Conservation (phyloP, 2,888 invertebrate genomes). For the Carterocephalus palaemon region DNA sequence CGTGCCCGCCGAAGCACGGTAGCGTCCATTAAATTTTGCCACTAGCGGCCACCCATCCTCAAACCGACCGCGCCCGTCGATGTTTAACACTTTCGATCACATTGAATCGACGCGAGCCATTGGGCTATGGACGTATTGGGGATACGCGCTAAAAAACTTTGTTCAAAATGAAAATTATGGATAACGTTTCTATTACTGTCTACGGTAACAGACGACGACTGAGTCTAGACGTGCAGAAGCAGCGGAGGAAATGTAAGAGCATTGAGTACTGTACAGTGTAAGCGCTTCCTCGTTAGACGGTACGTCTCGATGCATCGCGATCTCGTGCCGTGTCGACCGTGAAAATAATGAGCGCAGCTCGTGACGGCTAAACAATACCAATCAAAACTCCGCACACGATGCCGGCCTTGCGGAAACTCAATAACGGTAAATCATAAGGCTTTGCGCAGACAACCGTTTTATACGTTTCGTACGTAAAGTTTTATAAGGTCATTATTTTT, state of each 20-base stretch:
- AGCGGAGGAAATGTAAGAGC: constrained; percentile 1
- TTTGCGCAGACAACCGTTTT: no score
- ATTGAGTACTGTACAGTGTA: constrained; percentile 13
- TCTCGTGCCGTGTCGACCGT: constrained; percentile 19
- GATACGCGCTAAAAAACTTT: no score
- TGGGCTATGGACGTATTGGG: no score
- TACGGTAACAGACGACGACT: neutral
- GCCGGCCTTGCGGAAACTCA: neutral
- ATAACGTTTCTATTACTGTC: neutral
- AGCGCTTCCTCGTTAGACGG: constrained; percentile 14
- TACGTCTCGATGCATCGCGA: constrained; percentile 17
- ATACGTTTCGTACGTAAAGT: no score
- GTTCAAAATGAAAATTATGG: neutral
- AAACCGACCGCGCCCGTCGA: no score
- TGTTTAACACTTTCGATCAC: no score
- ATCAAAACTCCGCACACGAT: constrained; percentile 15
- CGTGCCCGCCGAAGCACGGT: no score
- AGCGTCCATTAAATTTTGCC: no score
- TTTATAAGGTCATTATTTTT: no score
- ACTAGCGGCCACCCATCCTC: no score
- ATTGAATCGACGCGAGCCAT: no score
- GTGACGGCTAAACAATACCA: constrained; percentile 23
- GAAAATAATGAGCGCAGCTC: constrained; percentile 21
- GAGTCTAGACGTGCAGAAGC: neutral
- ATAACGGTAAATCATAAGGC: no score